These are phyloP conservation scores for Hestina assimilis DNA, from an alignment of 1,140 invertebrate genomes.

Conservation along the genomic window DNA sequence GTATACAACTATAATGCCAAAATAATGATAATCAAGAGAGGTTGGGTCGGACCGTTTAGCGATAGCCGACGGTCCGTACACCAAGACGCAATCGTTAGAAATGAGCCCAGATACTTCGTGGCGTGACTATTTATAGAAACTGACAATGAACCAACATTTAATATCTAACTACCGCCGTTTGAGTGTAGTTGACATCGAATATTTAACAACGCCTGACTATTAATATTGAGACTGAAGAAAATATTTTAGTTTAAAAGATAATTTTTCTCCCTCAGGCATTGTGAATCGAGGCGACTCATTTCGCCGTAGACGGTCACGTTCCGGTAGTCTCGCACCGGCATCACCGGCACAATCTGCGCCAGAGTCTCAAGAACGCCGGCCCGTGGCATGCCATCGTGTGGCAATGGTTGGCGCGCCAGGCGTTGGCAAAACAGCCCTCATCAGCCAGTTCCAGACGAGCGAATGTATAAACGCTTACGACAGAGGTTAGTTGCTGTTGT, in stretches of 20 bases:
- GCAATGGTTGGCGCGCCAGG: conserved; percentile 91
- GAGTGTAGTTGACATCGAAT: no score
- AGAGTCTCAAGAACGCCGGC: conserved; percentile 55
- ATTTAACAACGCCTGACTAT: no score
- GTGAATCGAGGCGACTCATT: conserved; percentile 94
- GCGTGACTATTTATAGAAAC: no score
- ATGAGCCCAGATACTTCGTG: no score
- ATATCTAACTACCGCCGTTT: no score
- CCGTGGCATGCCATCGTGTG: conserved; percentile 84
- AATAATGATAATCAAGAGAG: no score
- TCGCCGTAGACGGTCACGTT: conserved; percentile 86
- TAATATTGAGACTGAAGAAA: no score
- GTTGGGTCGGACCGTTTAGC: no score
- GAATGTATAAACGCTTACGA: conserved; percentile 97
- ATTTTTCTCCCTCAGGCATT: conserved; percentile 82
- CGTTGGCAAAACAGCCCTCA: conserved; percentile 93
- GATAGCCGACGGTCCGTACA: no score
- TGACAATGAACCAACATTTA: no score
- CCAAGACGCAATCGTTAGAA: no score
- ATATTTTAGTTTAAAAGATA: background rate
- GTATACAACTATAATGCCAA: no score
- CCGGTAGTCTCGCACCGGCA: conserved; percentile 84
- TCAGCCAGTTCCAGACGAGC: conserved; percentile 96
- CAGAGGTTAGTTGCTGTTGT: conserved; percentile 78
- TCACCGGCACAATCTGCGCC: conserved; percentile 65